Evolutionary conservation across 2,888 invertebrate species (phyloP), one percentile per base, ranked within the genome.

Genomic region (Troides helena): DNA sequence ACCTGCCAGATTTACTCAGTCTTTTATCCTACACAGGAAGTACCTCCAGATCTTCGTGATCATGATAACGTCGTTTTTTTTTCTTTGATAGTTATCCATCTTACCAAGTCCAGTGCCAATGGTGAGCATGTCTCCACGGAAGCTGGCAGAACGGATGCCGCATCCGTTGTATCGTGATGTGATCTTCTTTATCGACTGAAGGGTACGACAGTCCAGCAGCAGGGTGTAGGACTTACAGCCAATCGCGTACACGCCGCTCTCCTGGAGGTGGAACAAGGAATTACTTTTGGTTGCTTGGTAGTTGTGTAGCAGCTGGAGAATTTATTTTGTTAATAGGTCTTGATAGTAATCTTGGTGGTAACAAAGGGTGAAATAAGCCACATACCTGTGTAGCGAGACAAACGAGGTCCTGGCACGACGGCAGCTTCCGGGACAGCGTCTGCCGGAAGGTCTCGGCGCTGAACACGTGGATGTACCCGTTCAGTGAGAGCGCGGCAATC

Each of bases 401-500:
- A 53, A 98, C 98, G 84, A 98, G 98, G 87, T 99, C 99, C 87
- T 97, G 96, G 73, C 96, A 96, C 71, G 97, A 97, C 1, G 97
- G 97, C 80, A 99, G 92, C 86, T 97, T 97, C 68, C 97, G 92
- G 8, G 97, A 97, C 77, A 97, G 94, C 82, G 96, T 97, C 93
- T 98, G 98, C 72, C 95, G 95, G 87, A 98, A 98, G 17, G 95
- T 96, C 86, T 97, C 96, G 0, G 98, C 97, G 90, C 96, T 97
- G 95, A 98, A 98, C 77, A 98, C 96, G 90, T 99, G 98, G 83
- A 99, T 97, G 87, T 96, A 98, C 0, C 98, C 98, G 89, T 99
- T 99, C 14, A 98, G 93, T 0, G 98, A 98, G 2, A 99, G 92
- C 14, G 98, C 98, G 0, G 98, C 98, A 71, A 99, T 95, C 91